Conservation (phyloP, 1,140 invertebrate genomes). For the Episyrphus balteatus region DNA sequence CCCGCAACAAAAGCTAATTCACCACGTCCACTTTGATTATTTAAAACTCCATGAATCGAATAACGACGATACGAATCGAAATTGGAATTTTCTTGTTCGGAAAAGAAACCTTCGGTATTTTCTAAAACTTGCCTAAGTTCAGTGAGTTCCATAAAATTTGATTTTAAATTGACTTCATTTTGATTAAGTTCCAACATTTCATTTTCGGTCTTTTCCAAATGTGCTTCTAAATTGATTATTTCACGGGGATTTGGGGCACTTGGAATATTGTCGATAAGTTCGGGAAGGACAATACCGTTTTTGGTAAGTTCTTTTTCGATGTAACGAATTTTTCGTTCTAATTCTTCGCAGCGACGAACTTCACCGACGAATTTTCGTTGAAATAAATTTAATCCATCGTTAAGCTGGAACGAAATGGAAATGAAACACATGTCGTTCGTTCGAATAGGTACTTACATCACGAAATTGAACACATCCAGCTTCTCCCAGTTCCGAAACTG, state of each 20-base stretch:
- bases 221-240: conserved; percentile 78
- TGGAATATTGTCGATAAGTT: conserved; percentile 80
- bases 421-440: too few relatives aligned
- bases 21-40: conserved; percentile 58
- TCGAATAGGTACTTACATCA: conserved; percentile 78
- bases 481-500: conserved; percentile 79
- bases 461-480: conserved; percentile 80
- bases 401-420: conserved; percentile 43
- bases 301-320: conserved; percentile 90
- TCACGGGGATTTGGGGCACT: conserved; percentile 94
- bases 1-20: conserved; percentile 50
- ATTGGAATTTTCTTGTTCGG: conserved; percentile 25
- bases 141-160: conserved; percentile 86
- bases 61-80: conserved; percentile 51
- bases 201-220: conserved; percentile 85
- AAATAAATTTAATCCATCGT: conserved; percentile 69
- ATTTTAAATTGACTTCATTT: conserved; percentile 86
- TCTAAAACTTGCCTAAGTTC: conserved; percentile 87
- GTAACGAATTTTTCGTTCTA: conserved; percentile 83
- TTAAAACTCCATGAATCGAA: conserved; percentile 77
- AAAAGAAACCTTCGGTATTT: conserved; percentile 63
- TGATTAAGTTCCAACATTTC: conserved; percentile 87
- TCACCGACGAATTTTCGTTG: conserved; percentile 80
- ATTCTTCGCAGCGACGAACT: conserved; percentile 75
- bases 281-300: conserved; percentile 67